phyloP scores from a whole-genome alignment of 2,888 invertebrate species.

The Malthinus seriepunctatus region DNA sequence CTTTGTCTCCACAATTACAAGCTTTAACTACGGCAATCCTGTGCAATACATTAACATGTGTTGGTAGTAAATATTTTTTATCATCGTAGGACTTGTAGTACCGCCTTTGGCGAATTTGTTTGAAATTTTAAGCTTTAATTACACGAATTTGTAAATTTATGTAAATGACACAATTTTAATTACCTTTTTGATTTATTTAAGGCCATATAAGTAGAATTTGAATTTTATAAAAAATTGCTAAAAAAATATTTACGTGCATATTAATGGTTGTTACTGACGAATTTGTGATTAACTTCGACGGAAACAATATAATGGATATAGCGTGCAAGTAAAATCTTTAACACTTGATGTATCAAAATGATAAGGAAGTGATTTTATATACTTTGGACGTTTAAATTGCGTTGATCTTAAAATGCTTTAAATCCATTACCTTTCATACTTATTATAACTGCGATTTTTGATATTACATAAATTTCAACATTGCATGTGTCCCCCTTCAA shows the following conservation, averaged over 20 bases:
- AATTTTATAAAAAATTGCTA: too few relatives aligned
- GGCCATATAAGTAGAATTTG: too few relatives aligned
- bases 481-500: constrained; percentile 11
- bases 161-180: too few relatives aligned
- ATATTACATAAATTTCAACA: constrained; percentile 19
- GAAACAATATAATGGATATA: constrained; percentile 21
- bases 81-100: too few relatives aligned
- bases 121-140: too few relatives aligned
- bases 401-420: constrained; percentile 15
- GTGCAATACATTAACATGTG: too few relatives aligned
- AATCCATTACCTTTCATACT: background rate
- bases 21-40: too few relatives aligned
- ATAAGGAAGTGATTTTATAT: constrained; percentile 15
- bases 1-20: too few relatives aligned
- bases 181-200: too few relatives aligned
- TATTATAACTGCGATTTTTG: background rate
- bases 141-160: too few relatives aligned
- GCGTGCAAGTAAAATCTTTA: constrained; percentile 18
- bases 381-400: constrained; percentile 12
- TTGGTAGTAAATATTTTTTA: too few relatives aligned
- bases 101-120: too few relatives aligned
- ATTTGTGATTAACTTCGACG: constrained; percentile 17
- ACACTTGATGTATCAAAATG: constrained; percentile 13
- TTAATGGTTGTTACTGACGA: constrained; percentile 9
- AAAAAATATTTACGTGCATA: background rate